Evolutionary conservation across 37 sponge, comb jelly and placozoan genomes (phyloP).

Genomic region (Chondrilla cf. caribensis): DNA sequence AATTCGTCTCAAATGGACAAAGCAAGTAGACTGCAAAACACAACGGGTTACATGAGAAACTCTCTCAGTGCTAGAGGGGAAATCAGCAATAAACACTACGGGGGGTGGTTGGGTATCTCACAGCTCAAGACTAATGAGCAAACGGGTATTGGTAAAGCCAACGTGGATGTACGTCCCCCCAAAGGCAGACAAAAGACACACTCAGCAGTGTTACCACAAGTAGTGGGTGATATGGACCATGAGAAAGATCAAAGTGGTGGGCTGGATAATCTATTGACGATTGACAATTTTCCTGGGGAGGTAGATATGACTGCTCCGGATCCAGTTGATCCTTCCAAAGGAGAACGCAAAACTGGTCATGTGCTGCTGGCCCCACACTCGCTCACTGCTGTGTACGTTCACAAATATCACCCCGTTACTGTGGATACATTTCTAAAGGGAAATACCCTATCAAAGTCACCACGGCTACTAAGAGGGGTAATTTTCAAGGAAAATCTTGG

Average conservation of each 20-base stretch:
- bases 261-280: background rate
- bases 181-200: background rate
- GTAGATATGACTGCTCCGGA: background rate
- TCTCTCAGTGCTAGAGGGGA: conserved; percentile 4
- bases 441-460: background rate
- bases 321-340: background rate
- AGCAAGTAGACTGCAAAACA: background rate
- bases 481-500: too few species aligned
- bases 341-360: conserved; percentile 1
- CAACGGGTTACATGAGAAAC: background rate
- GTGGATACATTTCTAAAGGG: background rate
- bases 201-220: background rate
- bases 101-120: background rate
- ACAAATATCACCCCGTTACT: conserved; percentile 18
- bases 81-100: too few species aligned
- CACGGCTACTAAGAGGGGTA: background rate
- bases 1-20: background rate
- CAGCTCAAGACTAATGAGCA: background rate
- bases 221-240: background rate
- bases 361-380: conserved; percentile 12
- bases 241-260: background rate
- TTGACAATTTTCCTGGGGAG: background rate
- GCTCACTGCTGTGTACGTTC: conserved; percentile 8
- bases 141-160: background rate
- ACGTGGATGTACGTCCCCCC: background rate